Evolutionary conservation across 2,888 invertebrate species (phyloP).

Genomic region (Xanthorhoe spadicearia): DNA sequence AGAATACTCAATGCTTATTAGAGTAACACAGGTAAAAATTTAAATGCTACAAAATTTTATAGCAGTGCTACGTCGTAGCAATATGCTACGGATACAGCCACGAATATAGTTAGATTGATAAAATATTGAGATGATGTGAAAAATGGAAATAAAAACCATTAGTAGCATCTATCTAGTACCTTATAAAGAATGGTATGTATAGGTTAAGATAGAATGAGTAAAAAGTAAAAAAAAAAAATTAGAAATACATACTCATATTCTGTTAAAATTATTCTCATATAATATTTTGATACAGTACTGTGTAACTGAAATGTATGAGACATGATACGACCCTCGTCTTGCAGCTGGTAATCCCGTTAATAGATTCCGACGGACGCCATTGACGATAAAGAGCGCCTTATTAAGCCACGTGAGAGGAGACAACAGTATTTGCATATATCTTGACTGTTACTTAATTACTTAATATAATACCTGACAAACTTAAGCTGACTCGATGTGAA

Average conservation of each 20-base stretch:
- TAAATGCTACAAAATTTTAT: background rate
- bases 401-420: constrained; percentile 42
- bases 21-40: background rate
- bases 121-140: background rate
- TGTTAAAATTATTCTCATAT: background rate
- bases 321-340: constrained; percentile 79
- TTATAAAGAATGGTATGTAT: no score
- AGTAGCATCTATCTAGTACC: no score
- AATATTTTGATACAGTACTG: constrained; percentile 46
- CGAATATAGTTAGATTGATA: background rate
- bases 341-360: constrained; percentile 83
- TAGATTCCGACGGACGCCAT: constrained; percentile 78
- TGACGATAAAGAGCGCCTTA: constrained; percentile 57
- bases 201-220: no score
- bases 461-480: background rate
- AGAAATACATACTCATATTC: no score
- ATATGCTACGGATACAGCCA: constrained; percentile 7
- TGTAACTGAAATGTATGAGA: constrained; percentile 68
- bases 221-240: no score
- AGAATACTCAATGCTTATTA: no score
- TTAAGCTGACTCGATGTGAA: no score
- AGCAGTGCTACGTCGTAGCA: constrained; percentile 18
- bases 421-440: constrained; percentile 39
- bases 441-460: background rate
- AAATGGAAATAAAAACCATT: background rate